Conservation (phyloP, 2,797 vertebrate species). For the Pangasius larnaudii region DNA sequence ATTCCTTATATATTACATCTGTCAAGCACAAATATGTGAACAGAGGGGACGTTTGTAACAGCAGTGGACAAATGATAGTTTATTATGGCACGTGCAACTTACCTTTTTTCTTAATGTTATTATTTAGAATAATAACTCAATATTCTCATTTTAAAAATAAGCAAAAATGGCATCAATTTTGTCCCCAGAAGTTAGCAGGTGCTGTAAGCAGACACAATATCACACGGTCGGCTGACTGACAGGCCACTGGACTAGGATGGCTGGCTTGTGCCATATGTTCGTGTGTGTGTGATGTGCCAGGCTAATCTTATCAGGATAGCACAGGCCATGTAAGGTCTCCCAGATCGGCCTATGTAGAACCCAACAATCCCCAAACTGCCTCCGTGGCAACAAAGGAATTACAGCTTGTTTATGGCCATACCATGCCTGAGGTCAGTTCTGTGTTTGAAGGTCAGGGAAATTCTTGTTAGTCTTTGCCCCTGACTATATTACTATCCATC, state of each 20-base stretch:
- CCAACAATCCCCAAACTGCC: conserved; percentile 61
- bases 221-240: conserved; percentile 39
- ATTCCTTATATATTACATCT: neutral
- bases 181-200: neutral
- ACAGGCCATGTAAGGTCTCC: conserved; percentile 57
- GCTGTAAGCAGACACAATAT: neutral
- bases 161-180: neutral
- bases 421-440: neutral
- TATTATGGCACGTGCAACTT: neutral
- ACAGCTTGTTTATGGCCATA: conserved; percentile 49
- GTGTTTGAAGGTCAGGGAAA: conserved; percentile 2
- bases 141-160: neutral
- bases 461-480: neutral
- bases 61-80: neutral
- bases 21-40: neutral
- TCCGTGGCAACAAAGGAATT: conserved; percentile 66
- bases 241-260: neutral
- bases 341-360: conserved; percentile 39
- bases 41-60: neutral
- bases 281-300: conserved; percentile 39
- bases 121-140: neutral
- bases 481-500: conserved; percentile 3
- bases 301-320: conserved; percentile 69
- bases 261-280: conserved; percentile 21
- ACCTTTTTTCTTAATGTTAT: neutral